phyloP scores from a whole-genome alignment of 2,113 vertebrate genomes.

The Ctenomys sociabilis region DNA sequence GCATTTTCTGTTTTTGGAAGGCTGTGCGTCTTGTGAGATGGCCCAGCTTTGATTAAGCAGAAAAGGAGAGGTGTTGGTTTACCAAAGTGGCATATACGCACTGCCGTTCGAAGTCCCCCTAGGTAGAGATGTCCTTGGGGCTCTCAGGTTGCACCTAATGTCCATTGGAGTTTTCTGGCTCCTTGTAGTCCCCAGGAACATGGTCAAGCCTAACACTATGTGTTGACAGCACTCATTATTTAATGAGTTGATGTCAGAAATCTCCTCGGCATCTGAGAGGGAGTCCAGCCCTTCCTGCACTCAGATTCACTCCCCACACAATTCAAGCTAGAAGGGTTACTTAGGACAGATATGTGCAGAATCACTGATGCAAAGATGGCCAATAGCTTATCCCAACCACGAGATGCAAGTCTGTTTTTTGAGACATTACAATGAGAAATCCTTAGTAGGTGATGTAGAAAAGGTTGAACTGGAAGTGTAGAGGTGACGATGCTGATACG shows the following conservation, averaged over 20 bases:
- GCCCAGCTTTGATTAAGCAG: neutral
- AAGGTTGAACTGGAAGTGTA: neutral
- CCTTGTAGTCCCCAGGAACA: neutral
- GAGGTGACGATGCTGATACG: neutral
- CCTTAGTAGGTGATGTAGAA: neutral
- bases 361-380: neutral
- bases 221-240: neutral
- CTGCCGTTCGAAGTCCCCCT: neutral
- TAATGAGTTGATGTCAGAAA: neutral
- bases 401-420: neutral
- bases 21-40: neutral
- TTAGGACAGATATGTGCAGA: neutral
- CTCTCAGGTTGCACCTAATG: neutral
- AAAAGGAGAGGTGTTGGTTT: neutral
- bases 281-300: neutral
- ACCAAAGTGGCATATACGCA: neutral
- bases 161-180: neutral
- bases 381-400: neutral
- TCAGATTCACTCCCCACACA: neutral
- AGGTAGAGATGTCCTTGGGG: neutral
- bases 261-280: neutral
- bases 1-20: constrained; percentile 20
- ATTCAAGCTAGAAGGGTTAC: no score
- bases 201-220: neutral
- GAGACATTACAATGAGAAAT: neutral